phyloP scores from a whole-genome alignment of 92 coral and sea anemone genomes.

The Metridium senile region DNA sequence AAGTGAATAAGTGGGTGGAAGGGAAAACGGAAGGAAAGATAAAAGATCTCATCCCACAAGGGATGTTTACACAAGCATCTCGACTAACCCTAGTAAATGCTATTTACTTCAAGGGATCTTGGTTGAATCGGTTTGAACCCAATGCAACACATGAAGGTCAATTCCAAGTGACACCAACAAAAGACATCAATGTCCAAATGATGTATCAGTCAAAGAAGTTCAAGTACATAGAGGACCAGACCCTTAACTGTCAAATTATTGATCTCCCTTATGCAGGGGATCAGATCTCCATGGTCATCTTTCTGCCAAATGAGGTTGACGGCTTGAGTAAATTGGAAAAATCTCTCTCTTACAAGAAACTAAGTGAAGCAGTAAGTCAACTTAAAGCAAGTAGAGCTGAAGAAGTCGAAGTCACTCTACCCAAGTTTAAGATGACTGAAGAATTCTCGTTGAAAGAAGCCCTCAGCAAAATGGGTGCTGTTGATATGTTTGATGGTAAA shows the following conservation, averaged over 20 bases:
- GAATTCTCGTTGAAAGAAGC: conserved; percentile 67
- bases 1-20: conserved; percentile 80
- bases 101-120: conserved; percentile 83
- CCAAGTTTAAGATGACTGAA: conserved; percentile 72
- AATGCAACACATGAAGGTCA: conserved; percentile 34
- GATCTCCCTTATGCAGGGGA: conserved; percentile 74
- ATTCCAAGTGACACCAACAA: conserved; percentile 35
- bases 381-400: conserved; percentile 27
- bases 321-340: conserved; percentile 72
- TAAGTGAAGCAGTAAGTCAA: conserved; percentile 36
- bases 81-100: conserved; percentile 79
- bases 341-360: conserved; percentile 33
- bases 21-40: conserved; percentile 76
- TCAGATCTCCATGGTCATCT: conserved; percentile 66
- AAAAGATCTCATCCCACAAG: conserved; percentile 64
- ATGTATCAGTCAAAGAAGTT: conserved; percentile 61
- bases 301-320: conserved; percentile 62
- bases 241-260: conserved; percentile 60
- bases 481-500: conserved; percentile 51
- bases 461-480: conserved; percentile 62
- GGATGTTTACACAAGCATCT: conserved; percentile 66
- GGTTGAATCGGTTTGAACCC: conserved; percentile 57
- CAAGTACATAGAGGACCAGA: conserved; percentile 30
- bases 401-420: conserved; percentile 65
- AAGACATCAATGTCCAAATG: conserved; percentile 55